These are phyloP conservation scores for Lacanobia wlatinum DNA, from an alignment of 2,888 invertebrate species.

Conservation along the genomic window DNA sequence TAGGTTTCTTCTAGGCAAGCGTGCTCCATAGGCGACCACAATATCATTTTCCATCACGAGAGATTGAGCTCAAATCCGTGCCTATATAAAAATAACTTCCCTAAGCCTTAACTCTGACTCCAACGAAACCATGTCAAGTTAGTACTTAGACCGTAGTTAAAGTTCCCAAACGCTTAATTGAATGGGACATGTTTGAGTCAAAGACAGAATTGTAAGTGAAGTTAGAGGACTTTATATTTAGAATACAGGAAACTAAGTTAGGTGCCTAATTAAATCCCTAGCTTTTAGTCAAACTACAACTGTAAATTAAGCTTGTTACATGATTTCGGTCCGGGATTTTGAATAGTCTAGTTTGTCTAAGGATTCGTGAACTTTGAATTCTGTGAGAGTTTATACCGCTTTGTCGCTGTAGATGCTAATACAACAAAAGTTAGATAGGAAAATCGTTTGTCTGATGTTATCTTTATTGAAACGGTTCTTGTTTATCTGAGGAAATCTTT, in stretches of 20 bases:
- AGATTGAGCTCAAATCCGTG: too few species aligned
- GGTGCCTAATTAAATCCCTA: slow-evolving; percentile 1
- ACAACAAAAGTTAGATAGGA: not conserved
- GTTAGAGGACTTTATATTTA: slow-evolving; percentile 13
- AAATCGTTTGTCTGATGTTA: not conserved
- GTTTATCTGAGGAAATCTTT: not conserved
- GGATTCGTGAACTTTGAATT: slow-evolving; percentile 2
- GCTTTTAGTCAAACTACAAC: not conserved
- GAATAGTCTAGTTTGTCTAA: not conserved
- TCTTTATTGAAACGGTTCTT: not conserved
- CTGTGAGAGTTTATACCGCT: not conserved
- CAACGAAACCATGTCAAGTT: not conserved
- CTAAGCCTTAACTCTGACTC: too few species aligned
- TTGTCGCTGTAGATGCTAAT: not conserved
- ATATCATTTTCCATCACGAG: too few species aligned
- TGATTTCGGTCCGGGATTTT: slow-evolving; percentile 4
- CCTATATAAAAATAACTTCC: too few species aligned
- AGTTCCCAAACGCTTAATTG: slow-evolving; percentile 8
- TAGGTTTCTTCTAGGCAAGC: too few species aligned
- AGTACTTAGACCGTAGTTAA: slow-evolving; percentile 3
- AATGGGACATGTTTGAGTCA: slow-evolving; percentile 15
- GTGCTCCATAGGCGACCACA: too few species aligned
- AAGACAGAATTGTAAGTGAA: slow-evolving; percentile 12
- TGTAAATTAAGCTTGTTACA: slow-evolving; percentile 11
- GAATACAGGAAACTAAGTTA: slow-evolving; percentile 6